Evolutionary conservation across 1,140 invertebrate genomes (phyloP).

Genomic region (Chionoecetes opilio): DNA sequence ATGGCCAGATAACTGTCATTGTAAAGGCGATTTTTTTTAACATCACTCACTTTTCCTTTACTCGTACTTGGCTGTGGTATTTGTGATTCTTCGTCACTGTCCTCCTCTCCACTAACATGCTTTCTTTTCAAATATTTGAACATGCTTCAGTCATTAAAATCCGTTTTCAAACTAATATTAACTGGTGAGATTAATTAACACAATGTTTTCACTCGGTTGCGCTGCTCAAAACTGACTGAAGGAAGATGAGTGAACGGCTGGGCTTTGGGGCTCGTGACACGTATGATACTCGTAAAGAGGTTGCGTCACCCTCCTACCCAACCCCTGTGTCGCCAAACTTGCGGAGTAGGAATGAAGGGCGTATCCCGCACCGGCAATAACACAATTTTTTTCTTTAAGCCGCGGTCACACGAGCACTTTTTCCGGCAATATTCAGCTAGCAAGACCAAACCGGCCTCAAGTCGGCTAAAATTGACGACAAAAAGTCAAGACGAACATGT

Average conservation of each 20-base stretch:
- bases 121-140: slow-evolving; percentile 50
- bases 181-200: slow-evolving; percentile 1
- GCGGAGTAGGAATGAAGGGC: not conserved
- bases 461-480: too few species aligned
- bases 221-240: not conserved
- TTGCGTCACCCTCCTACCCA: not conserved
- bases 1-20: slow-evolving; percentile 36
- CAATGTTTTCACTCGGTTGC: not conserved
- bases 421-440: too few species aligned
- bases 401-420: too few species aligned
- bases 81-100: slow-evolving; percentile 28
- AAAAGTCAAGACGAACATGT: too few species aligned
- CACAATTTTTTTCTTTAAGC: not conserved
- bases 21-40: slow-evolving; percentile 46
- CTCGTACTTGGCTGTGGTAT: slow-evolving; percentile 22
- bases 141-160: not conserved
- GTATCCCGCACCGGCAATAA: not conserved
- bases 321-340: not conserved
- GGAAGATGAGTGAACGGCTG: slow-evolving; percentile 5
- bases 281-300: not conserved
- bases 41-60: slow-evolving; percentile 51
- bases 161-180: slow-evolving; percentile 21
- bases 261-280: slow-evolving; percentile 7
- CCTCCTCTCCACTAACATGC: slow-evolving; percentile 35
- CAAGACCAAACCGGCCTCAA: too few species aligned